Base-by-base conservation (phyloP, 2,888 invertebrate genomes). In the Entomobrya proxima region DNA sequence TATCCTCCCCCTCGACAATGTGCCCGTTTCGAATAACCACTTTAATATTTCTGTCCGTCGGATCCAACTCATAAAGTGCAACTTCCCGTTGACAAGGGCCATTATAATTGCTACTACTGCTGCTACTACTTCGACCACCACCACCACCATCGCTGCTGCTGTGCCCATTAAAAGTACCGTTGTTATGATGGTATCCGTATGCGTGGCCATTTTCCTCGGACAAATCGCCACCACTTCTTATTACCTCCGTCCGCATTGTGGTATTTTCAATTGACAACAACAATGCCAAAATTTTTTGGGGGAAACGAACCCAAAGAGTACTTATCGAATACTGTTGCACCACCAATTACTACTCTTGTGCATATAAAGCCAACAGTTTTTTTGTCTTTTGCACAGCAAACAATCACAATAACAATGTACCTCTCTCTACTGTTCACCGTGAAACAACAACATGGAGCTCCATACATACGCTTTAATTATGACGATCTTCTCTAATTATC, bases 1-100 rank as follows among this genome's bases (percentile, higher is more conserved):
- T 90, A 55, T 90, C 90, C 69, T 89, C 89, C 44, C 90, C 90
- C 9, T 80, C 89, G 9, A 90, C 88, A 85, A 90, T 90, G 21
- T 87, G 89, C 9, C 90, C 90, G 77, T 90, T 86, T 18, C 89
- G 88, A 81, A 90, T 90, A 35, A 89, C 87, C 40, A 90, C 90
- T 88, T 90, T 90, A 67, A 90, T 89, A 58, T 87, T 87, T 30
- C 82, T 79, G 30, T 89, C 88, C 27, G 83, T 86, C 30, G 88
- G 85, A 76, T 88, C 87, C 80, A 86, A 80, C 58, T 88, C 81
- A 44, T 67, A 74, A 18, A 83, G 67, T 5, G 82, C 82, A 27
- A 81, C 47, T 78, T 86, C 78, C 64, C 86, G 78, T 35, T 76
- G 77, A 50, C 47, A 58, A 44, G 55, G 64, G 21, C 87, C 80